A percentile compares a stretch with the other conserved stretches of the same genome.
These are phyloP conservation scores for Melanotaenia maccullochi DNA, from an alignment of 2,797 vertebrate genomes.

Conservation along the genomic window DNA sequence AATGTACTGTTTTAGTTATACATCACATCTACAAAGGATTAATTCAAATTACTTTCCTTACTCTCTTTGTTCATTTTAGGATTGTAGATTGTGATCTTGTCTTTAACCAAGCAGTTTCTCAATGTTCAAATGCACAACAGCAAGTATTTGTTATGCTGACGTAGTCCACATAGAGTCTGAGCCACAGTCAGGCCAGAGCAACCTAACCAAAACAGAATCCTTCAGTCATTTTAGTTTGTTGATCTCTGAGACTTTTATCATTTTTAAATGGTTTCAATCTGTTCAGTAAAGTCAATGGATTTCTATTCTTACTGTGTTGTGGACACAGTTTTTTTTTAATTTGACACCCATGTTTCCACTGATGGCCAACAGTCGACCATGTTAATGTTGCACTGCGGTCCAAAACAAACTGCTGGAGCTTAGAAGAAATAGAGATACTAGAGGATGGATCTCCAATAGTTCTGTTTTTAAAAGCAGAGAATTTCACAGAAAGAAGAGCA, in stretches of 20 bases:
- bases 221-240: neutral
- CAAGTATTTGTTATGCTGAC: neutral
- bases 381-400: neutral
- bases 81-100: neutral
- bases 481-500: no score
- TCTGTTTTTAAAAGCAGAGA: no score
- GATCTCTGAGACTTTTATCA: neutral
- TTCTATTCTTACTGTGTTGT: neutral
- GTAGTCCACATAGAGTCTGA: neutral
- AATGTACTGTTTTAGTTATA: neutral
- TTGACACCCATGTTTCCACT: neutral
- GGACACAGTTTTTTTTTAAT: neutral
- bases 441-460: no score
- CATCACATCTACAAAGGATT: neutral
- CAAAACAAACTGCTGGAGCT: neutral
- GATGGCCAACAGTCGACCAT: neutral
- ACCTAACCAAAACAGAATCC: neutral
- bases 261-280: neutral
- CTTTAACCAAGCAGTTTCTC: neutral
- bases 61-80: neutral
- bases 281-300: neutral
- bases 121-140: neutral
- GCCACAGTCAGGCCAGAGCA: neutral
- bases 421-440: neutral
- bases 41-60: neutral